Evolutionary conservation across 2,888 invertebrate species (phyloP).

Genomic region (Meiosimyza decipiens): DNA sequence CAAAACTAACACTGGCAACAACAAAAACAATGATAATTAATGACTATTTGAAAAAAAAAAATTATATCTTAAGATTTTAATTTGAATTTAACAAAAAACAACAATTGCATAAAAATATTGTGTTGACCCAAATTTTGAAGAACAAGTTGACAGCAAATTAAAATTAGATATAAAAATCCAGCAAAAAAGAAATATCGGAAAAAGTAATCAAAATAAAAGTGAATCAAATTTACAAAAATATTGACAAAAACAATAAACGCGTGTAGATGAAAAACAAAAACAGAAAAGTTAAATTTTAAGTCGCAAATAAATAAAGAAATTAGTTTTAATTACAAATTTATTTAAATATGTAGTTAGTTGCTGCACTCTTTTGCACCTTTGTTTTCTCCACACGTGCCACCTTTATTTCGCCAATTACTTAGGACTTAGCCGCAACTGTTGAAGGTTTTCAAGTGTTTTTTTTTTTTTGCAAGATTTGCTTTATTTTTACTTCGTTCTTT

Average conservation of each 20-base stretch:
- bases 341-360: slow-evolving; percentile 3
- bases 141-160: not conserved
- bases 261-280: not conserved
- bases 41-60: no score
- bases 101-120: no score
- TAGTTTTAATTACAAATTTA: slow-evolving; percentile 16
- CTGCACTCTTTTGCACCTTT: not conserved
- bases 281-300: not conserved
- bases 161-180: not conserved
- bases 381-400: not conserved
- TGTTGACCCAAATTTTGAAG: no score
- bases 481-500: slow-evolving; percentile 11
- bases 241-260: not conserved
- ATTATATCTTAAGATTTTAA: no score
- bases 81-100: no score
- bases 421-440: no score
- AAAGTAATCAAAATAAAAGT: slow-evolving; percentile 27
- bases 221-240: slow-evolving; percentile 26
- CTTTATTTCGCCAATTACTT: no score
- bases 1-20: no score
- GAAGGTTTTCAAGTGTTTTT: slow-evolving; percentile 14
- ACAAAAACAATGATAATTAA: no score
- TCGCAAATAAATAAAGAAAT: no score
- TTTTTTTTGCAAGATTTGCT: slow-evolving; percentile 31
- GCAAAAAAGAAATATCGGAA: slow-evolving; percentile 23